Conservation (phyloP, 2,113 vertebrate genomes). For the Cettia cetti region DNA sequence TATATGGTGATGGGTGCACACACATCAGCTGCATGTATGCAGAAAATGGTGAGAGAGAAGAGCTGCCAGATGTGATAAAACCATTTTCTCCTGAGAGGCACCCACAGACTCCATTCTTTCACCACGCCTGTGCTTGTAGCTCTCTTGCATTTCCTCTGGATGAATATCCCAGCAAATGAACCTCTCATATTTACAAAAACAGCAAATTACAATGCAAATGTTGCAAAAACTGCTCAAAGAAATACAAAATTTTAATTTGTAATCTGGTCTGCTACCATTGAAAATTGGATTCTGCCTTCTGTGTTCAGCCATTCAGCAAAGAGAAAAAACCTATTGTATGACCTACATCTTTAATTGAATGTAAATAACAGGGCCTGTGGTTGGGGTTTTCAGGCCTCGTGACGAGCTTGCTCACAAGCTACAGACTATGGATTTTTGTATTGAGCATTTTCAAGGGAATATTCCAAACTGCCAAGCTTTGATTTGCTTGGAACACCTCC, state of each 20-base stretch:
- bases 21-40: not conserved
- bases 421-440: not conserved
- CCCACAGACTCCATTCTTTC: not conserved
- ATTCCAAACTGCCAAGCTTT: rapidly evolving
- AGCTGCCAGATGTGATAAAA: not conserved
- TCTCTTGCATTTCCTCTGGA: not conserved
- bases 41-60: not conserved
- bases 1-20: not conserved
- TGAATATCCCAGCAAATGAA: not conserved
- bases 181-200: not conserved
- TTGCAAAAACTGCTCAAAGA: slow-evolving; percentile 8
- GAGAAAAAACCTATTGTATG: not conserved
- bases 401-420: not conserved
- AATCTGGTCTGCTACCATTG: slow-evolving; percentile 4
- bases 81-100: not conserved
- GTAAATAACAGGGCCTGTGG: slow-evolving; percentile 25
- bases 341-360: slow-evolving; percentile 47
- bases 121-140: not conserved
- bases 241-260: slow-evolving; percentile 20
- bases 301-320: not conserved
- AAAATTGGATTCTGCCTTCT: slow-evolving; percentile 36
- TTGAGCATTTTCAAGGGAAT: not conserved
- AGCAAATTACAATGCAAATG: slow-evolving; percentile 10
- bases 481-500: not conserved
- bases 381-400: not conserved